Conservation (phyloP, 2,888 invertebrate species). For the Lepidocyrtinus sp. region DNA sequence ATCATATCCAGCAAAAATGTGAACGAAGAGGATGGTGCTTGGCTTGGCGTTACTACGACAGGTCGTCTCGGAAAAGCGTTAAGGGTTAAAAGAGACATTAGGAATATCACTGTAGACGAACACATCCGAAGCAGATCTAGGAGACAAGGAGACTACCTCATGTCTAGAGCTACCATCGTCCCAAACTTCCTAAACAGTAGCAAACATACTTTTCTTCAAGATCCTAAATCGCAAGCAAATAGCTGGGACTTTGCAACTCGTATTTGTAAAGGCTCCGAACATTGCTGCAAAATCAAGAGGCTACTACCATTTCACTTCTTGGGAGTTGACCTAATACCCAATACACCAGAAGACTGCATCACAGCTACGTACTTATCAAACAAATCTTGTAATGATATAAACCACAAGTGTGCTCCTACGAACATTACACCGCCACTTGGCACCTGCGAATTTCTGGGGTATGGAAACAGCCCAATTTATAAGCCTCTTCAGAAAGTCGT, state of each 20-base stretch:
- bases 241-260: conserved; percentile 15
- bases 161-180: conserved; percentile 22
- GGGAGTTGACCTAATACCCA: conserved; percentile 15
- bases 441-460: conserved; percentile 21
- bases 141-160: background rate
- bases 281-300: background rate
- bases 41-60: conserved; percentile 27
- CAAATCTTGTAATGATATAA: conserved; percentile 6
- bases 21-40: conserved; percentile 8
- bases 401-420: background rate
- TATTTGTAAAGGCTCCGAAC: conserved; percentile 20
- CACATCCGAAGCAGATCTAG: background rate
- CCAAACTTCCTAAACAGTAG: conserved; percentile 14
- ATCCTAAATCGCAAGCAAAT: too few relatives aligned
- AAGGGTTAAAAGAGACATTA: conserved; percentile 24
- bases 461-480: conserved; percentile 39
- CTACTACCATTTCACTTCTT: conserved; percentile 38
- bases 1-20: conserved; percentile 24
- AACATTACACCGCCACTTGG: conserved; percentile 25
- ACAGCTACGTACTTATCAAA: conserved; percentile 36
- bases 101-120: background rate
- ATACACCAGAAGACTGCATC: background rate
- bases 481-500: conserved; percentile 31
- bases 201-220: too few relatives aligned
- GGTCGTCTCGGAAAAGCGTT: conserved; percentile 18